These are phyloP conservation scores for Thermophis baileyi DNA, from an alignment of 2,113 vertebrate species.

Conservation along the genomic window DNA sequence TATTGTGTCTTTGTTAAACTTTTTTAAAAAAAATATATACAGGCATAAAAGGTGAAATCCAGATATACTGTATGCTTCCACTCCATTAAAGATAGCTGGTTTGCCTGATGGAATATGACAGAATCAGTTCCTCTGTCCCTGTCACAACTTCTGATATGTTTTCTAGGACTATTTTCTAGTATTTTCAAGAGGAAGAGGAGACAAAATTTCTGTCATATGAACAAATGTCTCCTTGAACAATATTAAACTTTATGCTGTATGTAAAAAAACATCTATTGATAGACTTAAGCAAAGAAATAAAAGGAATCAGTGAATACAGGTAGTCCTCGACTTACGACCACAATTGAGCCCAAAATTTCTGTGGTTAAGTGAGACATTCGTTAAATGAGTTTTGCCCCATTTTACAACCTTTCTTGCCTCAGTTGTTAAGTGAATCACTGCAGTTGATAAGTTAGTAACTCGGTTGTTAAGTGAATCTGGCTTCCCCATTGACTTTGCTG, in stretches of 20 bases:
- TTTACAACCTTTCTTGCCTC: too few species aligned
- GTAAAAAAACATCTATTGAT: rapidly evolving
- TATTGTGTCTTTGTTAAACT: background rate
- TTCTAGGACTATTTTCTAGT: background rate
- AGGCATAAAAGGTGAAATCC: background rate
- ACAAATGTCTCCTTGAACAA: background rate
- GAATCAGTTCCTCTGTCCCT: background rate
- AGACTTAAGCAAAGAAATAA: rapidly evolving
- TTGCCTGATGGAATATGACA: background rate
- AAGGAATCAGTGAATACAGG: background rate
- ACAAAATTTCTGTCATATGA: background rate
- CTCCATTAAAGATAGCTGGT: background rate
- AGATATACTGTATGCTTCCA: background rate
- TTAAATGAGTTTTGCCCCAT: too few species aligned
- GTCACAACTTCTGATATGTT: background rate
- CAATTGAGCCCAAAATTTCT: too few species aligned
- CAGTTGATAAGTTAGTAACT: too few species aligned
- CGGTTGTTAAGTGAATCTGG: too few species aligned
- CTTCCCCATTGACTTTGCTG: too few species aligned
- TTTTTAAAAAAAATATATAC: background rate
- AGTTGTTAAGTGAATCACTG: too few species aligned
- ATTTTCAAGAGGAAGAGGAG: background rate
- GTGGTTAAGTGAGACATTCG: too few species aligned
- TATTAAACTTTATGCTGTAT: background rate
- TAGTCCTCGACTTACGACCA: too few species aligned